Evolutionary conservation across 2,888 invertebrate genomes (phyloP).

Genomic region (Clunio marinus): DNA sequence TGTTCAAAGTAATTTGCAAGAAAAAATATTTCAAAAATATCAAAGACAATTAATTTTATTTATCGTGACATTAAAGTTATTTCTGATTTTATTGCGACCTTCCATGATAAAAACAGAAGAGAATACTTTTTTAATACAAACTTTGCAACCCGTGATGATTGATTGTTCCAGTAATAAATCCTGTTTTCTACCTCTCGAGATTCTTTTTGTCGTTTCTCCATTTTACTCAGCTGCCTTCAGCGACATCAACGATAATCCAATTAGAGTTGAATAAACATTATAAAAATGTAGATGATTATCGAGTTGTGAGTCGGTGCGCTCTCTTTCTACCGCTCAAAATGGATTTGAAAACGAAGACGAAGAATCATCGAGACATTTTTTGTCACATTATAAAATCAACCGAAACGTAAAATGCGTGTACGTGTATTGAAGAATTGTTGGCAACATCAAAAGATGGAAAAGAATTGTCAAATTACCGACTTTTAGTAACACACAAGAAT

Average conservation of each 20-base stretch:
- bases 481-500: slow-evolving; percentile 18
- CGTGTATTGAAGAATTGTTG: not conserved
- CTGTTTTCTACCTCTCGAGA: not conserved
- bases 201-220: not conserved
- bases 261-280: slow-evolving; percentile 38
- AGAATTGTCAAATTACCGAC: slow-evolving; percentile 37
- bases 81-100: too few species aligned
- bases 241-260: slow-evolving; percentile 32
- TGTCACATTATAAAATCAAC: slow-evolving; percentile 29
- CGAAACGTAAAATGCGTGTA: slow-evolving; percentile 34
- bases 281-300: slow-evolving; percentile 36
- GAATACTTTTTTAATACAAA: too few species aligned
- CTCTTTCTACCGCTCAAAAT: too few species aligned
- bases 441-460: slow-evolving; percentile 1
- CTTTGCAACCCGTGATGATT: slow-evolving; percentile 5
- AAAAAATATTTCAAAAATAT: too few species aligned
- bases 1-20: too few species aligned
- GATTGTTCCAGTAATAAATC: slow-evolving; percentile 28
- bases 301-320: slow-evolving; percentile 20
- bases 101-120: too few species aligned
- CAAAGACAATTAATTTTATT: too few species aligned
- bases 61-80: too few species aligned
- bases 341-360: not conserved
- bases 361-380: slow-evolving; percentile 19
- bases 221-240: not conserved